These are phyloP conservation scores for Neogobius melanostomus DNA, from an alignment of 2,113 vertebrate species.

Conservation along the genomic window DNA sequence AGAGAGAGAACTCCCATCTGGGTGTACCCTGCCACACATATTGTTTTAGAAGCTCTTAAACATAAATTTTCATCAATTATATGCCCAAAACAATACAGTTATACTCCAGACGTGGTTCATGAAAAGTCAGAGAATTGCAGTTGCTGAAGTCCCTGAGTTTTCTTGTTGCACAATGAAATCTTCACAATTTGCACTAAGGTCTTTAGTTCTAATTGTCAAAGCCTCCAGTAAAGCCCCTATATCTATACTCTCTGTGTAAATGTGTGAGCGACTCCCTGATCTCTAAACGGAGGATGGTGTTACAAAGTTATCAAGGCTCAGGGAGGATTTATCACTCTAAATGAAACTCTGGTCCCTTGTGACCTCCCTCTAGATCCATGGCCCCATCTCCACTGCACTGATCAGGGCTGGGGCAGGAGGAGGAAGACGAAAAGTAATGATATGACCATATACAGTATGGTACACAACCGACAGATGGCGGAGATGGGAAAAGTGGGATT, in stretches of 20 bases:
- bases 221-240: background rate
- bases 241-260: constrained; percentile 1
- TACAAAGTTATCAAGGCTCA: constrained; percentile 8
- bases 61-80: too few relatives aligned
- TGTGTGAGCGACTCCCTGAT: background rate
- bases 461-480: background rate
- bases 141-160: background rate
- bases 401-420: constrained; percentile 21
- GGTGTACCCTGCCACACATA: too few relatives aligned
- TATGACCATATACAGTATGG: background rate
- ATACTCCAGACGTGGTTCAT: background rate
- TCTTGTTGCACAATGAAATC: background rate
- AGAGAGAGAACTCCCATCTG: too few relatives aligned
- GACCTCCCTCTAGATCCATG: background rate
- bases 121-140: background rate
- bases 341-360: constrained; percentile 16
- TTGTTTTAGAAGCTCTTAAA: too few relatives aligned
- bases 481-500: too few relatives aligned
- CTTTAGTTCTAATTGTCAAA: background rate
- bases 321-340: constrained; percentile 16
- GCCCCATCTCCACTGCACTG: constrained; percentile 7
- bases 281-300: constrained; percentile 6
- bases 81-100: too few relatives aligned
- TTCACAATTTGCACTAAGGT: background rate
- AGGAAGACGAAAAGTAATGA: background rate